Evolutionary conservation across 2,888 invertebrate genomes (phyloP).

Genomic region (Acleris holmiana): DNA sequence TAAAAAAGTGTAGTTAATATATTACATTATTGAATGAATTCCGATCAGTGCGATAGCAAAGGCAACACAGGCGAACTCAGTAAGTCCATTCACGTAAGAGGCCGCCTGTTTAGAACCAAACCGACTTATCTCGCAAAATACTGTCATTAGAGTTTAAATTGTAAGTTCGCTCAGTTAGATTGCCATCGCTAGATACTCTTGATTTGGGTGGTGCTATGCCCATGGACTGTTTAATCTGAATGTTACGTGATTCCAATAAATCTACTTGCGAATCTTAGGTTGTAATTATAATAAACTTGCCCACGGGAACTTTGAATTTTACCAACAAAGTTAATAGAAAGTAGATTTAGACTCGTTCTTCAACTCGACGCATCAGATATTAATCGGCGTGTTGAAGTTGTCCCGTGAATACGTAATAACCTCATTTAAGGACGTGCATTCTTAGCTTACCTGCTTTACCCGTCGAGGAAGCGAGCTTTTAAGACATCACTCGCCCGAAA

Average conservation of each 20-base stretch:
- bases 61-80: constrained; percentile 28
- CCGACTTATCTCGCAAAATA: not conserved
- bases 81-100: constrained; percentile 56
- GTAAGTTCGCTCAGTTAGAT: not conserved
- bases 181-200: not conserved
- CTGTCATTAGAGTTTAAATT: not conserved
- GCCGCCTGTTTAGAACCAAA: not conserved
- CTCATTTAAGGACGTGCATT: too few species aligned
- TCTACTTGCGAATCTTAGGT: constrained; percentile 48
- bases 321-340: too few species aligned
- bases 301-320: not conserved
- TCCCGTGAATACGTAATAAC: too few species aligned
- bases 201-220: constrained; percentile 47
- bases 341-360: too few species aligned
- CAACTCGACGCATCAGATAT: too few species aligned
- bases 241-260: constrained; percentile 68
- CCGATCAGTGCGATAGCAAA: constrained; percentile 25
- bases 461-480: too few species aligned
- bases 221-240: constrained; percentile 59
- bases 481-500: too few species aligned
- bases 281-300: constrained; percentile 9
- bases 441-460: too few species aligned
- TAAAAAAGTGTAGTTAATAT: constrained; percentile 6
- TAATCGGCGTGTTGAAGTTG: too few species aligned
- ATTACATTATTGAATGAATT: constrained; percentile 26